Evolutionary conservation across 2,888 invertebrate species (phyloP).

Genomic region (Dasypogon diadema): DNA sequence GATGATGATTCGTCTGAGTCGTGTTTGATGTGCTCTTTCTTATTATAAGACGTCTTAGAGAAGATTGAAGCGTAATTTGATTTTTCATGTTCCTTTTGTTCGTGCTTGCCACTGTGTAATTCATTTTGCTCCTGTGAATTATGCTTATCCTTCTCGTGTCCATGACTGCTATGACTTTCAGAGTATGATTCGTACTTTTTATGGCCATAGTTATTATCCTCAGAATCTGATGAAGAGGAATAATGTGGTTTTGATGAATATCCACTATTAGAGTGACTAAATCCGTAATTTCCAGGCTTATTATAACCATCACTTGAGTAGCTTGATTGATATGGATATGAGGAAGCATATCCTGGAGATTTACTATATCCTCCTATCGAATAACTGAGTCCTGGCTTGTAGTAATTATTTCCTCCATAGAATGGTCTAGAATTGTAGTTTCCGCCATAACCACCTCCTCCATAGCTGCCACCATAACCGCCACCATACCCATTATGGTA

Average conservation of each 20-base stretch:
- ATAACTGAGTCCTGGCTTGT: slow-evolving; percentile 25
- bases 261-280: not conserved
- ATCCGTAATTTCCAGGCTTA: not conserved
- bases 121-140: not conserved
- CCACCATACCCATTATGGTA: not conserved
- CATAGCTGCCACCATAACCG: slow-evolving; percentile 1
- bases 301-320: slow-evolving; percentile 7
- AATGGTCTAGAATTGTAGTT: slow-evolving; percentile 14
- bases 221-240: not conserved
- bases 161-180: not conserved
- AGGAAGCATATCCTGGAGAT: slow-evolving; percentile 2
- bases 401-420: not conserved
- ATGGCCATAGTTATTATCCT: not conserved
- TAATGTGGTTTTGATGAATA: slow-evolving; percentile 7
- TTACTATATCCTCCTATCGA: slow-evolving; percentile 21
- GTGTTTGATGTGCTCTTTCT: not conserved
- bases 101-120: not conserved
- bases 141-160: too few species aligned
- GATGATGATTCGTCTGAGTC: not conserved
- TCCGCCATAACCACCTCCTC: not conserved
- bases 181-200: not conserved
- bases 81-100: not conserved
- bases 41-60: not conserved
- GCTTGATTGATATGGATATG: slow-evolving; percentile 4
- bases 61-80: not conserved